Evolutionary conservation across 2,888 invertebrate genomes (phyloP).

Genomic region (Phortica okadai): DNA sequence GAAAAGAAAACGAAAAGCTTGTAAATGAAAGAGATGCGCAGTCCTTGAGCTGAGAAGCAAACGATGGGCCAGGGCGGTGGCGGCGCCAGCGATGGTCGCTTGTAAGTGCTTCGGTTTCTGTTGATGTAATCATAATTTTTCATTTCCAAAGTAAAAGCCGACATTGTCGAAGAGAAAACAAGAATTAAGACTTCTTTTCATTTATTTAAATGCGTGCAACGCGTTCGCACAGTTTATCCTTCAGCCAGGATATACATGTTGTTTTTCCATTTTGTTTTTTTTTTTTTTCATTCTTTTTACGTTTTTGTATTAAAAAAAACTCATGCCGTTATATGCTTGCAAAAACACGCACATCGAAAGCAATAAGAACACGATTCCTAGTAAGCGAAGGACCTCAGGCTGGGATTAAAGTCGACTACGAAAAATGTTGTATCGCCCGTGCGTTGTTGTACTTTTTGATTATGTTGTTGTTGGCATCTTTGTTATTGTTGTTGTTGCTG

Average conservation of each 20-base stretch:
- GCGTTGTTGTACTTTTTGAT: background rate
- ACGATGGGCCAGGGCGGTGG: too few relatives aligned
- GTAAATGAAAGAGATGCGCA: too few relatives aligned
- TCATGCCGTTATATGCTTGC: background rate
- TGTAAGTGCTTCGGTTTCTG: conserved; percentile 70
- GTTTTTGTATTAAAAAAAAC: background rate
- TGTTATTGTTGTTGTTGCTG: background rate
- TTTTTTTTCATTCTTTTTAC: too few relatives aligned
- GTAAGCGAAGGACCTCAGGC: conserved; percentile 1
- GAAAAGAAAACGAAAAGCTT: conserved; percentile 25
- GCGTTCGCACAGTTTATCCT: background rate
- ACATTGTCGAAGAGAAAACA: conserved; percentile 36
- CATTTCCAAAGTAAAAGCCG: conserved; percentile 70
- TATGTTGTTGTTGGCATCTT: background rate
- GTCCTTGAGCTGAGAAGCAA: too few relatives aligned
- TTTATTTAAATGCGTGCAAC: conserved; percentile 59
- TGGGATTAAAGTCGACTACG: background rate
- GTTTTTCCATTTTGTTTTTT: too few relatives aligned
- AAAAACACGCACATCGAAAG: background rate
- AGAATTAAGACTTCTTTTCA: conserved; percentile 67
- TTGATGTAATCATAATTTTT: conserved; percentile 70
- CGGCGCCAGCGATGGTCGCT: conserved; percentile 48
- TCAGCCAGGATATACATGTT: background rate
- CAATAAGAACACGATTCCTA: background rate
- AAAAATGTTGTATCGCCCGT: background rate